Evolutionary conservation across 2,888 invertebrate species (phyloP), one percentile per base, ranked within the genome.

Genomic region (Drosophila sordidula): DNA sequence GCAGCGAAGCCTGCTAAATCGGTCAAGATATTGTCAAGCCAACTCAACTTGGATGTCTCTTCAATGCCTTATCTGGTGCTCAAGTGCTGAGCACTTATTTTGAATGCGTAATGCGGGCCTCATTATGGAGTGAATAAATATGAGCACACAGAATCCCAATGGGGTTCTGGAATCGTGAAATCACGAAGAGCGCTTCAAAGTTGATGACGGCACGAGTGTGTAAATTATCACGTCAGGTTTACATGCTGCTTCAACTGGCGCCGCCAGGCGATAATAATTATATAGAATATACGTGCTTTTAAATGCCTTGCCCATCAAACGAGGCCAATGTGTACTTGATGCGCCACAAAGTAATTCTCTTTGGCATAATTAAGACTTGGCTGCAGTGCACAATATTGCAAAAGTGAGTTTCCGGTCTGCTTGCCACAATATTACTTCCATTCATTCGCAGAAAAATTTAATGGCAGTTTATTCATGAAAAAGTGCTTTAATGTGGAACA

Each of bases 31-130:
- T 62, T 45, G 42, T 29, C 41, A 58, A 32, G 34, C 29, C 4
- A 12, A 34, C 34, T 34, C 12, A 34, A 4, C 9, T 8, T 18
- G 29, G 11, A 12, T 18, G n/a, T 32, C 45, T 29, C 9, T 29
- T 67, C 34, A 45, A 32, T n/a, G 45, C 38, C 42, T 51, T 51
- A 65, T 44, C 54, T 54, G 54, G 38, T 16, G 38, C 54, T 67
- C 50, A 32, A 45, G 49, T 44, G n/a, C 3, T n/a, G 18, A 39
- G 51, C 25, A 8, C 16, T 36, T 26, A 49, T 36, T 39, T 58
- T 32, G 56, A 41, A 66, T 61, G 38, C 72, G 39, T 57, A 61
- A 66, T 52, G 55, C 45, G 51, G 45, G 26, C 34, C 36, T 56
- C 38, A 49, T 54, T 65, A 58, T 14, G 42, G 3, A 25, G 26